phyloP scores from a whole-genome alignment of 2,113 vertebrate genomes.

The Tetrao urogallus region DNA sequence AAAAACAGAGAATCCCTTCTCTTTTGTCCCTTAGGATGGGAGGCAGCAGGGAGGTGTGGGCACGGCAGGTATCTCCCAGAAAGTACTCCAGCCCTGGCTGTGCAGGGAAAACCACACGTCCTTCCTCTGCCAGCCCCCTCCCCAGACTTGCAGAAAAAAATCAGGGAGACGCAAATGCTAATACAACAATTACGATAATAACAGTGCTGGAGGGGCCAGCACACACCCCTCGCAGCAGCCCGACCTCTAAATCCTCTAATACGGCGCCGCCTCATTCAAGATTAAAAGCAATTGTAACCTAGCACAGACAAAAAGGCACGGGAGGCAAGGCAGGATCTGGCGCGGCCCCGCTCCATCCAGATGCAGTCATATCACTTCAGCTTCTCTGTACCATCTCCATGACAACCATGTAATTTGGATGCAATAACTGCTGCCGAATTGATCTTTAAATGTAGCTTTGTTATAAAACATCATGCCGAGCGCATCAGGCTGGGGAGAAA shows the following conservation, averaged over 20 bases:
- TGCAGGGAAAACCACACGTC: constrained; percentile 24
- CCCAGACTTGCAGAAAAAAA: constrained; percentile 37
- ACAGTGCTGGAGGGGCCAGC: neutral
- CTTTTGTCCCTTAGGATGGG: constrained; percentile 45
- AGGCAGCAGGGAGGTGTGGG: neutral
- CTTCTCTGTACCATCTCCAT: constrained; percentile 96
- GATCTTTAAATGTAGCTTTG: constrained; percentile 83
- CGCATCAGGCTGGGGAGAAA: constrained; percentile 2
- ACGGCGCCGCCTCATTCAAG: neutral
- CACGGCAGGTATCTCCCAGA: constrained; percentile 13
- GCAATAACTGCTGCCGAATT: constrained; percentile 85
- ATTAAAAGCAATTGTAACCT: constrained; percentile 44
- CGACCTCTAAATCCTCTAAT: constrained; percentile 51
- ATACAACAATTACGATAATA: constrained; percentile 56
- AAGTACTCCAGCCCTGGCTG: constrained; percentile 27
- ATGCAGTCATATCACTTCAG: constrained; percentile 79
- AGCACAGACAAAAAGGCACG: constrained; percentile 62
- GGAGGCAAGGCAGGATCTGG: constrained; percentile 47
- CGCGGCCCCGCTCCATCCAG: constrained; percentile 67
- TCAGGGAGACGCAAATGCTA: neutral
- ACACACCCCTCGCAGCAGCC: neutral
- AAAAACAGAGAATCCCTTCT: constrained; percentile 14
- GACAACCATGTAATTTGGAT: constrained; percentile 97
- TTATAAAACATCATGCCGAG: constrained; percentile 68
- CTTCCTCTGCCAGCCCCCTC: constrained; percentile 37